phyloP scores from a whole-genome alignment of 2,797 vertebrate species.

The Pangasius sanitwongsei region DNA sequence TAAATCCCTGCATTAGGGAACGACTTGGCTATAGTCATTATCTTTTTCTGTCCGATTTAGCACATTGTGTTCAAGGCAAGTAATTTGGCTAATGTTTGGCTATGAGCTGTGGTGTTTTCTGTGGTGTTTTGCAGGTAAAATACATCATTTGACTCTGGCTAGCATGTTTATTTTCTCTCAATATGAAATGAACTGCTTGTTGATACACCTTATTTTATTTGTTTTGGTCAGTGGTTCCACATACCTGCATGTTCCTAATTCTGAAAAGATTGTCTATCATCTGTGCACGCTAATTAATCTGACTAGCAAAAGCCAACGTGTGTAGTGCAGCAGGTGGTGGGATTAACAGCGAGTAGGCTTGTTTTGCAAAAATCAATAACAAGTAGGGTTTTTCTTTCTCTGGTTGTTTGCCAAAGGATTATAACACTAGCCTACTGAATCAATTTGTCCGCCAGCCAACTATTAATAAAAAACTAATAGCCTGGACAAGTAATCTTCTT shows the following conservation, averaged over 20 bases:
- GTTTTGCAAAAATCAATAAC: neutral
- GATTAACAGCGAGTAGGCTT: neutral
- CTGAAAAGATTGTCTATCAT: neutral
- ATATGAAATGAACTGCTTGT: neutral
- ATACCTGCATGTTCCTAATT: neutral
- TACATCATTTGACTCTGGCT: neutral
- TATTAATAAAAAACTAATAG: neutral
- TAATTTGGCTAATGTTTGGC: neutral
- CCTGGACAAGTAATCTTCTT: neutral
- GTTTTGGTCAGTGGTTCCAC: neutral
- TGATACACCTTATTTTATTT: neutral
- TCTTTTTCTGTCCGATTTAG: neutral
- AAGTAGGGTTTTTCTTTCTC: neutral
- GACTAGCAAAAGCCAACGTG: neutral
- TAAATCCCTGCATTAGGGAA: neutral
- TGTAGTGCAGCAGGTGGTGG: neutral
- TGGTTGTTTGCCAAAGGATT: neutral
- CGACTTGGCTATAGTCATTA: neutral
- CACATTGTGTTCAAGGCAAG: neutral
- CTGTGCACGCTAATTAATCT: neutral
- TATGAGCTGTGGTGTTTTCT: neutral
- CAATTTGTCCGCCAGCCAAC: neutral
- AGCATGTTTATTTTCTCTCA: neutral
- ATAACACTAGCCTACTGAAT: neutral
- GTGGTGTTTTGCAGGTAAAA: neutral